phyloP scores from a whole-genome alignment of 2,888 invertebrate genomes.

The Nemoura dubitans region DNA sequence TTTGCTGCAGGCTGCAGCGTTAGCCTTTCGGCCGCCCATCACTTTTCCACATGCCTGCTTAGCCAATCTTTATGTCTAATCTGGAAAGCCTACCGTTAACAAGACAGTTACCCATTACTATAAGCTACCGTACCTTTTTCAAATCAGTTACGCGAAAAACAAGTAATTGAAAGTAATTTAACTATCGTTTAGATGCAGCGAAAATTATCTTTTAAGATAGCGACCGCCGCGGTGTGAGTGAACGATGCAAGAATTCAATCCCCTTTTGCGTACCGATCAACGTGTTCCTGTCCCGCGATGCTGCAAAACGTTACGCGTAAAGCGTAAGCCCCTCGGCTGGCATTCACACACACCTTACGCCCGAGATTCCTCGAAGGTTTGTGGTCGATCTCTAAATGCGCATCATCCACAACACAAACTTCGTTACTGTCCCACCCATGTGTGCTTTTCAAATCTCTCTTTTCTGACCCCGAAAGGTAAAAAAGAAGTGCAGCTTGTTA shows the following conservation, averaged over 20 bases:
- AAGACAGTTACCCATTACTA: background rate
- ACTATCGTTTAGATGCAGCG: background rate
- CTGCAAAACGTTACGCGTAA: no score
- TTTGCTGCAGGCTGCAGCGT: background rate
- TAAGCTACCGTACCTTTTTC: background rate
- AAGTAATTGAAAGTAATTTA: background rate
- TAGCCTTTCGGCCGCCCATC: no score
- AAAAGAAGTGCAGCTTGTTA: background rate
- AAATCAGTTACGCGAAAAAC: background rate
- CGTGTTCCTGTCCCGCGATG: no score
- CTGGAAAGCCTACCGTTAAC: background rate
- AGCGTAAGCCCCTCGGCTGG: no score
- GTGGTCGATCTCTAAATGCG: background rate
- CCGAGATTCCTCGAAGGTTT: background rate
- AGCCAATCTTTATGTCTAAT: background rate
- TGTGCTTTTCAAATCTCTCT: constrained; percentile 18
- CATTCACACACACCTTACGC: background rate
- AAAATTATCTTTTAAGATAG: background rate
- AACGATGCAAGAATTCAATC: background rate
- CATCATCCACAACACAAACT: background rate
- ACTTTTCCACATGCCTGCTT: background rate
- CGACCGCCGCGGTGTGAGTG: background rate
- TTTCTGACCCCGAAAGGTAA: constrained; percentile 10
- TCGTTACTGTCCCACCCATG: constrained; percentile 7
- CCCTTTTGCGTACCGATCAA: no score